These are phyloP conservation scores for Rhinichthys klamathensis DNA, from an alignment of 2,113 vertebrate species.

Conservation along the genomic window DNA sequence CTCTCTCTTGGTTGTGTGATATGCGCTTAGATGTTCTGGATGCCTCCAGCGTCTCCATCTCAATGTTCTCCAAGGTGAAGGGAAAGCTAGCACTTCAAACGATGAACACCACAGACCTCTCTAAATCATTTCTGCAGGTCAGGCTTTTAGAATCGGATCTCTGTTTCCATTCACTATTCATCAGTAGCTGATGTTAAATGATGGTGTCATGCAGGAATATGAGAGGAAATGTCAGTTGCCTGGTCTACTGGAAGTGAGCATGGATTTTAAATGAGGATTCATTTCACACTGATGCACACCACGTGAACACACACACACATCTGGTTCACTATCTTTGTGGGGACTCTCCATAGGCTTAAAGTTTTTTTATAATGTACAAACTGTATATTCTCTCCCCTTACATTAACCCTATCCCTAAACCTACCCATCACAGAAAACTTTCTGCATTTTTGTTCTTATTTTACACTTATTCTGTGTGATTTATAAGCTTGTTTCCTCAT, in stretches of 20 bases:
- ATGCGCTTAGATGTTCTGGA: not conserved
- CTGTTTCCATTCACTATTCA: conserved; percentile 43
- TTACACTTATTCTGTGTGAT: no score
- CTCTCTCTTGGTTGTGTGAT: not conserved
- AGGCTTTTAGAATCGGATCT: conserved; percentile 25
- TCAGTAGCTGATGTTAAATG: conserved; percentile 42
- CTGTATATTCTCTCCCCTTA: no score
- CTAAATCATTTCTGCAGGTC: conserved; percentile 57
- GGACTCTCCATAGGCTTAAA: no score
- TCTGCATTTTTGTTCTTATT: no score
- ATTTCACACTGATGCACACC: not conserved
- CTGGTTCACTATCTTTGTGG: no score
- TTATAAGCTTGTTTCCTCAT: no score
- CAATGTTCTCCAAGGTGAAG: not conserved
- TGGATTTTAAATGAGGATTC: not conserved
- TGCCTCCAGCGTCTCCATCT: not conserved
- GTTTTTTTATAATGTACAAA: no score
- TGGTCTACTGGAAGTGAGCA: not conserved
- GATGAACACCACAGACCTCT: conserved; percentile 21
- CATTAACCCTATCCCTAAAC: no score
- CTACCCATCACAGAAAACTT: no score
- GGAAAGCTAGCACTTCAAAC: conserved; percentile 29
- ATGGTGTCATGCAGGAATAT: conserved; percentile 8
- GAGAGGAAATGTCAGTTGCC: conserved; percentile 28
- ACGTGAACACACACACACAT: not conserved